Conservation (phyloP, 2,888 invertebrate species). For the Zaprionus obscuricornis region DNA sequence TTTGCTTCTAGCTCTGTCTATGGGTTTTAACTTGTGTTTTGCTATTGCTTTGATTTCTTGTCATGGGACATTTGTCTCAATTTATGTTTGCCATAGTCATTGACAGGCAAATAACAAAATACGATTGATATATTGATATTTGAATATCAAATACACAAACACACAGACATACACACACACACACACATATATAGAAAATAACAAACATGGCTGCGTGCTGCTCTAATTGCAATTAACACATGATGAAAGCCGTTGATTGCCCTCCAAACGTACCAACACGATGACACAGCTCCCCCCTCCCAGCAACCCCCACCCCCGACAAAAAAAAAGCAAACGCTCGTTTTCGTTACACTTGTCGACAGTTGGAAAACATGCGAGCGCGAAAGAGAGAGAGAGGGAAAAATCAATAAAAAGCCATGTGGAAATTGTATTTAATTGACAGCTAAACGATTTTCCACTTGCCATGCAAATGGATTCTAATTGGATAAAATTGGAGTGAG, state of each 20-base stretch:
- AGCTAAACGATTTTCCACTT: slow-evolving; percentile 69
- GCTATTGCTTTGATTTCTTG: slow-evolving; percentile 48
- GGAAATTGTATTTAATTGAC: slow-evolving; percentile 73
- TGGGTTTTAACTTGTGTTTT: slow-evolving; percentile 29
- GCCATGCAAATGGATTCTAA: slow-evolving; percentile 55
- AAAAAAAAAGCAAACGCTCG: neutral
- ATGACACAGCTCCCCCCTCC: neutral
- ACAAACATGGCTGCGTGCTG: slow-evolving; percentile 51
- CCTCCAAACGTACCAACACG: slow-evolving; percentile 18
- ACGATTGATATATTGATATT: slow-evolving; percentile 8
- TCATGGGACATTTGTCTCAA: slow-evolving; percentile 53
- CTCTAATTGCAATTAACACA: slow-evolving; percentile 74
- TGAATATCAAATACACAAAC: slow-evolving; percentile 7
- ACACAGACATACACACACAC: neutral
- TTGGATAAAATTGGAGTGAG: neutral
- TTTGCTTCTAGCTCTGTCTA: slow-evolving; percentile 17
- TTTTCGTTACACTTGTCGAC: slow-evolving; percentile 30
- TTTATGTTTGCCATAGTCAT: slow-evolving; percentile 49
- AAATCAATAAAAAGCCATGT: slow-evolving; percentile 67
- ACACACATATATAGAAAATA: no score
- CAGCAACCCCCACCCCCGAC: neutral
- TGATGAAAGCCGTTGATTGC: slow-evolving; percentile 60
- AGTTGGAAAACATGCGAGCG: slow-evolving; percentile 27
- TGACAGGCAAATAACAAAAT: slow-evolving; percentile 43
- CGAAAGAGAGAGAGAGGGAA: slow-evolving; percentile 37